Evolutionary conservation across 2,113 vertebrate species (phyloP), one percentile per base, ranked within the genome.

Genomic region (Pteruthius melanotis): DNA sequence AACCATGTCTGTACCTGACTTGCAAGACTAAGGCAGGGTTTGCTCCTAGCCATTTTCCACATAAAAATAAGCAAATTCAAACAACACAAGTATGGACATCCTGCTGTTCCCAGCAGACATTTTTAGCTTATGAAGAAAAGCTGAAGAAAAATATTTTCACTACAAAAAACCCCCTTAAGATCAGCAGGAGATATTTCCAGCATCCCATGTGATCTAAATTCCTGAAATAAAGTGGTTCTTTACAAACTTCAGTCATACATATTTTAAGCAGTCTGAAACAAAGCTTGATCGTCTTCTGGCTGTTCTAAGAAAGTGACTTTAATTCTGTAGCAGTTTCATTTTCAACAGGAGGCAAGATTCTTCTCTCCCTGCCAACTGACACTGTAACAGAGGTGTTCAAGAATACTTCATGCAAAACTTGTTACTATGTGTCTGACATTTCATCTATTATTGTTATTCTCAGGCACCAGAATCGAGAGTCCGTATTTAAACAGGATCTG

Each of bases 81-180:
- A 20, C n/a, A 75, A 5, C 14, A 20, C 27, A 60, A 40, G 20
- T 24, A 64, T 22, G 23, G 54, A 23, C 7, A 61, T 14, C 56
- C 60, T 19, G 18, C 33, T 39, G 12, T 3, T 90, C 15, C 21
- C 27, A 78, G 50, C 20, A 65, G 42, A 50, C 21, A 22, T 27
- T 77, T 75, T 68, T 31, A 64, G 44, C 35, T 83, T 78, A 35
- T 3, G 27, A 86, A 81, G 35, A 72, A 85, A 70, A 77, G 44
- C 57, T 69, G 28, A 82, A 84, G 37, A 75, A 82, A 84, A 65
- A 4, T 33, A 80, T 22, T 57, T 80, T 22, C 35, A 37, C 80
- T 42, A n/a, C 4, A 54, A 75, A 71, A 18, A 1, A 0, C 1
- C 2, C 11, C 4, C 7, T 15, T 14, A 53, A 50, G 23, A 70